phyloP scores from a whole-genome alignment of 2,888 invertebrate species.

The Dione vanillae region DNA sequence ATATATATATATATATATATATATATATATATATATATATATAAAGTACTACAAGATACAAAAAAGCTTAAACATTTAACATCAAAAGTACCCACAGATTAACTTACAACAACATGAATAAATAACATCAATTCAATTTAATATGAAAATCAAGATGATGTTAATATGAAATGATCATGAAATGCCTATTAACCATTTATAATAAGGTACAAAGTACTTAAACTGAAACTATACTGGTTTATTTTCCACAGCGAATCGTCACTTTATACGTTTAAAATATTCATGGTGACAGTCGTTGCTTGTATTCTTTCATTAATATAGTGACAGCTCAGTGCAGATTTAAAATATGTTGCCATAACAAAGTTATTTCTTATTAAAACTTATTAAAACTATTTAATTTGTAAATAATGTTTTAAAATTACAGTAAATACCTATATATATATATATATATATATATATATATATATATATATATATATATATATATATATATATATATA shows the following conservation, averaged over 20 bases:
- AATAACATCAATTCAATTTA: neutral
- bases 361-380: neutral
- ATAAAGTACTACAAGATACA: too few species aligned
- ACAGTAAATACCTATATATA: too few species aligned
- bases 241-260: slow-evolving; percentile 9
- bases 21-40: too few species aligned
- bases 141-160: neutral
- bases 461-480: too few species aligned
- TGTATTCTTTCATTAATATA: slow-evolving; percentile 28
- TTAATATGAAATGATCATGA: neutral
- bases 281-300: slow-evolving; percentile 8
- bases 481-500: too few species aligned
- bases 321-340: slow-evolving; percentile 7
- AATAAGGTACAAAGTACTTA: neutral
- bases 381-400: too few species aligned
- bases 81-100: too few species aligned
- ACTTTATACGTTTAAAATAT: slow-evolving; percentile 22
- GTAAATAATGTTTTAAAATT: too few species aligned
- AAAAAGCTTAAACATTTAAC: too few species aligned
- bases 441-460: too few species aligned
- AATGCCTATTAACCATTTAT: neutral
- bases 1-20: too few species aligned
- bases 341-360: neutral
- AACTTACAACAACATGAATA: neutral
- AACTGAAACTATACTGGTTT: neutral